A percentile compares a stretch with the other conserved stretches of the same genome.
These are phyloP conservation scores for Agrypnia vestita DNA, from an alignment of 1,140 invertebrate species.

Conservation along the genomic window DNA sequence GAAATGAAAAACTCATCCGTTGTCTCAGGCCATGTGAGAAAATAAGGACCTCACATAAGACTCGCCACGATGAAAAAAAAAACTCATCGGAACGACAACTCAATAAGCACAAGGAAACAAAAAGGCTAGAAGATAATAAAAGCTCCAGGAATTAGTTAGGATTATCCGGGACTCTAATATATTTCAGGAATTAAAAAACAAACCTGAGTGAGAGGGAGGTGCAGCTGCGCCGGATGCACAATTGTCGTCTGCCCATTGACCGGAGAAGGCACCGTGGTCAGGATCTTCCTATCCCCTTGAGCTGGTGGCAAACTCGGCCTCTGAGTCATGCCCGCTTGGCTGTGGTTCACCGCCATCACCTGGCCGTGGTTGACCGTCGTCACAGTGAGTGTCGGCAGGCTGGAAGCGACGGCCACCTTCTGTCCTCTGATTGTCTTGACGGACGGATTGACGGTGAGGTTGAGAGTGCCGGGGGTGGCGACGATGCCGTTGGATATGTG, in stretches of 20 bases:
- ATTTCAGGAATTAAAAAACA: slow-evolving; percentile 43
- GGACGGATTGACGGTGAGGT: slow-evolving; percentile 40
- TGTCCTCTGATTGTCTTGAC: slow-evolving; percentile 29
- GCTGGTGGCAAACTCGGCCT: slow-evolving; percentile 64
- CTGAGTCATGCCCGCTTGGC: slow-evolving; percentile 45
- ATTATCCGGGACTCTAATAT: too few species aligned
- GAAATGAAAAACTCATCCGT: too few species aligned
- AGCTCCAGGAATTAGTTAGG: too few species aligned
- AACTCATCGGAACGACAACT: too few species aligned
- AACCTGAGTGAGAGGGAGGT: slow-evolving; percentile 69
- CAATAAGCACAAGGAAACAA: too few species aligned
- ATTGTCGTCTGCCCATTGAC: slow-evolving; percentile 59
- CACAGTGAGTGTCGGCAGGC: slow-evolving; percentile 53
- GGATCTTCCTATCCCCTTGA: slow-evolving; percentile 48
- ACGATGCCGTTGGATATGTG: slow-evolving; percentile 52
- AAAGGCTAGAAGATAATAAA: too few species aligned
- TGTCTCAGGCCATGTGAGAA: too few species aligned
- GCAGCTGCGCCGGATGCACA: slow-evolving; percentile 70
- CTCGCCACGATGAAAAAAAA: too few species aligned
- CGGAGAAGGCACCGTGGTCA: slow-evolving; percentile 27
- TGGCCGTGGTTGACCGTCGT: slow-evolving; percentile 55
- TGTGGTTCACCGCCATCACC: slow-evolving; percentile 51
- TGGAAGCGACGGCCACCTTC: slow-evolving; percentile 37
- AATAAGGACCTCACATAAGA: too few species aligned
- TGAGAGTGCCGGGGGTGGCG: slow-evolving; percentile 47